phyloP scores from a whole-genome alignment of 2,888 invertebrate species.

The Amiota minor region DNA sequence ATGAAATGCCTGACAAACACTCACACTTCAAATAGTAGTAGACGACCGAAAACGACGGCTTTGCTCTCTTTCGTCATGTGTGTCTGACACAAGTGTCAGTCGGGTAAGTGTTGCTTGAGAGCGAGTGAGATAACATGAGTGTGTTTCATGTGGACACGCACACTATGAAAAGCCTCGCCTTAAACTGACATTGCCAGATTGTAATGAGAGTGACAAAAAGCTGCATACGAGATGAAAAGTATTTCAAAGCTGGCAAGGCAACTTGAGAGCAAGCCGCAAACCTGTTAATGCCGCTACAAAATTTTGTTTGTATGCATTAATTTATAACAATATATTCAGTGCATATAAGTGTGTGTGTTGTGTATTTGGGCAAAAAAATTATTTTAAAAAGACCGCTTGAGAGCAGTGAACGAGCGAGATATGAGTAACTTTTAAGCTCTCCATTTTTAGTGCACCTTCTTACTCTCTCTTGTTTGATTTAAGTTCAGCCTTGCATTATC shows the following conservation, averaged over 20 bases:
- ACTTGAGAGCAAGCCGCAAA: slow-evolving; percentile 44
- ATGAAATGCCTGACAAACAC: slow-evolving; percentile 58
- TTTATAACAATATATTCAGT: slow-evolving; percentile 59
- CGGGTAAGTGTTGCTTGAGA: slow-evolving; percentile 9
- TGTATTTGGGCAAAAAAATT: not conserved
- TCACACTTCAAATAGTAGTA: slow-evolving; percentile 48
- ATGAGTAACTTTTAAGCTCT: not conserved
- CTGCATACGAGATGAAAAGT: not conserved
- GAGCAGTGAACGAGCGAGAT: not conserved
- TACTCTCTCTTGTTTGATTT: not conserved
- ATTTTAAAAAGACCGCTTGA: not conserved
- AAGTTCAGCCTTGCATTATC: not conserved
- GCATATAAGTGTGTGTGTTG: not conserved
- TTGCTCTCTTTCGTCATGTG: not conserved
- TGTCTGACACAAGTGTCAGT: not conserved
- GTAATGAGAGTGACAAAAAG: not conserved
- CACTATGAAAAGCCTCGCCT: slow-evolving; percentile 43
- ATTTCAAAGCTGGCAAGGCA: slow-evolving; percentile 5
- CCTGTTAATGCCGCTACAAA: slow-evolving; percentile 66
- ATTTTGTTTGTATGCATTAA: slow-evolving; percentile 56
- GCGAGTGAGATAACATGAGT: slow-evolving; percentile 48
- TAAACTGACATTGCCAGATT: slow-evolving; percentile 14
- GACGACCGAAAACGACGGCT: too few relatives aligned
- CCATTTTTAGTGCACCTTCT: not conserved
- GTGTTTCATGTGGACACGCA: slow-evolving; percentile 45